Base-by-base conservation (phyloP, 92 coral and sea anemone species). In the Isaurus tuberculatus region DNA sequence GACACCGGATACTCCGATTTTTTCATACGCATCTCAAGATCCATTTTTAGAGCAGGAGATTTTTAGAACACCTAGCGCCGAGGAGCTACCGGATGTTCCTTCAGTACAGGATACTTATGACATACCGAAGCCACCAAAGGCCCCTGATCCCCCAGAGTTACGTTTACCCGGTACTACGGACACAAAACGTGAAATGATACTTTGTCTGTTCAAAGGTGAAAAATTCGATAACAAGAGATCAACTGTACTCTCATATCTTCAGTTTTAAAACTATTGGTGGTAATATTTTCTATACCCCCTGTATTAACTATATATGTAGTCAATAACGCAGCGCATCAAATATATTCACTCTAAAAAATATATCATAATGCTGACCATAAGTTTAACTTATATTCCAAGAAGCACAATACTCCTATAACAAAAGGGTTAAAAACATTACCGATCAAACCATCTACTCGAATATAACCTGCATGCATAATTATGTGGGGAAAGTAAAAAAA, bases 1-100 rank as follows among this genome's bases (percentile, higher is more conserved):
- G 80, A 93, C 98, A 29, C 98, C 98, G 44, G 75, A 67, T 10
- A 93, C 95, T n/a, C 95, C 95, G 31, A 31, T 86, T 51, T 71
- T 86, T n/a, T 93, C 93, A 8, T 93, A 70, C 75, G 46, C 63
- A 77, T 91, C 97, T 10, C 79, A 75, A 37, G 66, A 88, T 31
- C 43, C 30, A 36, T 70, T 86, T 28, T 86, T 83, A 61, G 81
- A 85, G 66, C 91, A 93, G 42, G 92, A 88, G 69, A 37, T 93
- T 42, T 93, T 93, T 30, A 92, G 90, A 58, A 72, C 85, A 40
- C 98, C 98, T 3, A 70, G 84, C 75, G 72, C 93, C 49, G 83
- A 84, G 36, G 98, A 93, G 49, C 72, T 93, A 75, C 93, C 98
- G 64, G 93, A 89, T 1, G 92, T 93, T 7, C 36, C 73, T 26